Percentiles rank a stretch among this genome's conserved stretches.
phyloP scores from a whole-genome alignment of 2,888 invertebrate species.

The Drosophila neotestacea region DNA sequence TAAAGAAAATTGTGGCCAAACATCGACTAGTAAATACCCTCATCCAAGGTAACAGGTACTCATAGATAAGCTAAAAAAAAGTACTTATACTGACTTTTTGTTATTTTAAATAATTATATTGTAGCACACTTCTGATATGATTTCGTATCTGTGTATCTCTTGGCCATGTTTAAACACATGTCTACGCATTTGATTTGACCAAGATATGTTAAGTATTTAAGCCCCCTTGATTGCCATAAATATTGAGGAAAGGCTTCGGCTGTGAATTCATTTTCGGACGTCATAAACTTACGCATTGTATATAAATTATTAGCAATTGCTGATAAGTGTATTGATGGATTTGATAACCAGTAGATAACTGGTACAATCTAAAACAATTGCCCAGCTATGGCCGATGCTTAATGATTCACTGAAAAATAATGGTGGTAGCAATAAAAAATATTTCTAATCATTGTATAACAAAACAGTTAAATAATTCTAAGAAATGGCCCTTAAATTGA shows the following conservation, averaged over 20 bases:
- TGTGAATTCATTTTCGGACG: conserved; percentile 7
- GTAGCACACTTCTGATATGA: not conserved
- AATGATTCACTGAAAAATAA: conserved; percentile 39
- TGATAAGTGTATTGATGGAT: conserved; percentile 24
- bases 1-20: not conserved
- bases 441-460: not conserved
- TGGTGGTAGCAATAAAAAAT: not conserved
- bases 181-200: conserved; percentile 10
- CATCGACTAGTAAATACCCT: not conserved
- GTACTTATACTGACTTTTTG: not conserved
- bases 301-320: conserved; percentile 26
- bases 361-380: conserved; percentile 39
- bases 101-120: conserved; percentile 9
- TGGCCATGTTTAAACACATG: conserved; percentile 7
- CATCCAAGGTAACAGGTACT: not conserved
- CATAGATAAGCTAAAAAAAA: conserved; percentile 12
- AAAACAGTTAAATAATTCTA: conserved; percentile 7
- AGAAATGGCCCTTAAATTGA: not conserved
- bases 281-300: conserved; percentile 44
- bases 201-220: conserved; percentile 22
- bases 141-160: conserved; percentile 17
- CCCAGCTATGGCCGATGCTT: conserved; percentile 35
- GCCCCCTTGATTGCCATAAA: conserved; percentile 22
- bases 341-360: conserved; percentile 40
- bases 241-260: conserved; percentile 12